Evolutionary conservation across 2,888 invertebrate species (phyloP), one percentile per base, ranked within the genome.

Genomic region (Camponotus fellah): DNA sequence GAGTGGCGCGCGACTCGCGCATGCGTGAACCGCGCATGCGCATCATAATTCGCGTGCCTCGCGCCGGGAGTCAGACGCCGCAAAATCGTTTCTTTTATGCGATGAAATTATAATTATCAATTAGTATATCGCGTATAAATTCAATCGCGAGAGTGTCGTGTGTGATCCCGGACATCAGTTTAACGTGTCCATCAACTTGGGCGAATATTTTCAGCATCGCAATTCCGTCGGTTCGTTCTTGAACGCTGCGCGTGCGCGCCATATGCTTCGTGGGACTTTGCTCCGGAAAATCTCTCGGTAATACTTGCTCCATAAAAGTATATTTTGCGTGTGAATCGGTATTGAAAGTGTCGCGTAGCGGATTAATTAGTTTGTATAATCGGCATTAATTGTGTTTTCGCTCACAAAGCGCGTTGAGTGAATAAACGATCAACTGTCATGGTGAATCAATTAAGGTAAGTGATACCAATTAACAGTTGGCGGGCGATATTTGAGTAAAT

Each of bases 381-480:
- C 12, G 17, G 6, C 10, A 53, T 65, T 26, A 21, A 5, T 14
- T 26, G 37, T 14, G 4, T 37, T 53, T 12, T 26, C 26, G 65
- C 26, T 17, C 10, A 14, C 14, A 17, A 79, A 34, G 5, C 12
- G 3, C 34, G 3, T 8, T 5, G 14, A 62, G 4, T 26, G 10
- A 17, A 26, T 80, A 62, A 71, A 56, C 37, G n/a, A 1, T 40
- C 5, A 10, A 71, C 1, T 34, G 17, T 10, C n/a, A 32, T 34
- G 34, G 12, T 12, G 32, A 62, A 80, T 60, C 21, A 80, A 79
- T 79, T 79, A 71, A 60, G 17, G 37, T 62, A 46, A 62, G 9
- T 62, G 60, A 80, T 49, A 37, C 34, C 60, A 49, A 80, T 72
- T 49, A 62, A 9, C 3, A 46, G n/a, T n/a, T 58, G 34, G 9